A percentile compares a stretch with the other conserved stretches of the same genome.
phyloP scores from a whole-genome alignment of 2,888 invertebrate genomes.

The Volucella inanis region DNA sequence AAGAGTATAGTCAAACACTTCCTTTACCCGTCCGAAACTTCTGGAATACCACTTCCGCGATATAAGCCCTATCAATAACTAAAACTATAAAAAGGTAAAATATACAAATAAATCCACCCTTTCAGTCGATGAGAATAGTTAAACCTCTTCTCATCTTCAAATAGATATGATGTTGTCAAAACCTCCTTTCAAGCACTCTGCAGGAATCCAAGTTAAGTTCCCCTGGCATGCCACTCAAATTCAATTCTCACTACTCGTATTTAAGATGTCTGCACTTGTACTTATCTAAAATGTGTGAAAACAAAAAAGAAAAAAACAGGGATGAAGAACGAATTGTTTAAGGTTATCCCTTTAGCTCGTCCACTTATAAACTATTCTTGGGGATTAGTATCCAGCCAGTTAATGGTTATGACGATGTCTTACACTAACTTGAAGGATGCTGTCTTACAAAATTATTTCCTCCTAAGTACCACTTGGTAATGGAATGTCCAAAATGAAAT shows the following conservation, averaged over 20 bases:
- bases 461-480: conserved; percentile 30
- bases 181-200: conserved; percentile 37
- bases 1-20: background rate
- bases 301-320: conserved; percentile 9
- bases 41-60: background rate
- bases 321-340: conserved; percentile 31
- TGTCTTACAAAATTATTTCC: conserved; percentile 56
- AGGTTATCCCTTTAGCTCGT: conserved; percentile 36
- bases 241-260: conserved; percentile 18
- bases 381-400: conserved; percentile 62
- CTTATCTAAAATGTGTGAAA: conserved; percentile 24
- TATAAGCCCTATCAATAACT: conserved; percentile 26
- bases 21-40: background rate
- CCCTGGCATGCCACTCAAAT: conserved; percentile 13
- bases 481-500: background rate
- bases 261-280: conserved; percentile 17
- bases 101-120: conserved; percentile 45
- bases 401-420: conserved; percentile 51
- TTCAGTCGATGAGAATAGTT: conserved; percentile 23
- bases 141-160: conserved; percentile 6
- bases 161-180: conserved; percentile 47
- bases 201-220: conserved; percentile 14
- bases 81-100: conserved; percentile 34
- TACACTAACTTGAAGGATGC: conserved; percentile 38
- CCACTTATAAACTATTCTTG: conserved; percentile 42